A percentile compares a stretch with the other conserved stretches of the same genome.
phyloP scores from a whole-genome alignment of 2,888 invertebrate genomes.

The Antheraea yamamai region DNA sequence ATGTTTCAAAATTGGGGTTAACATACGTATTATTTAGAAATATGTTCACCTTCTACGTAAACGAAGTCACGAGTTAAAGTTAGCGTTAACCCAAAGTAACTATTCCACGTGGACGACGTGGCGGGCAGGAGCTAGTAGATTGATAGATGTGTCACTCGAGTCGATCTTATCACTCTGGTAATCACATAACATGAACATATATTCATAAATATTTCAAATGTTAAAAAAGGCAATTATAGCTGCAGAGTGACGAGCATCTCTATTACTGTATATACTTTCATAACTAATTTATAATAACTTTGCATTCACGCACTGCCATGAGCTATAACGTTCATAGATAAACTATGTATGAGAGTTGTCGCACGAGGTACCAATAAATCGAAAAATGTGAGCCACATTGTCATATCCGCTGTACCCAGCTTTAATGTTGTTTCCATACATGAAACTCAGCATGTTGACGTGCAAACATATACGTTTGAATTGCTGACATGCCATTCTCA shows the following conservation, averaged over 20 bases:
- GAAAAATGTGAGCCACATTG: not conserved
- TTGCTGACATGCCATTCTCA: slow-evolving; percentile 23
- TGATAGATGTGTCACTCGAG: not conserved
- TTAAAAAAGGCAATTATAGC: no score
- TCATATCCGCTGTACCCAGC: slow-evolving; percentile 3
- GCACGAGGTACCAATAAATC: not conserved
- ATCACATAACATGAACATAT: not conserved
- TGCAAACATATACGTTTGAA: slow-evolving; percentile 23
- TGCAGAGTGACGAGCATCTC: no score
- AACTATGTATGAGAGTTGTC: not conserved
- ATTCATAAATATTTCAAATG: no score
- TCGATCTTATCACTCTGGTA: not conserved
- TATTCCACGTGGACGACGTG: no score
- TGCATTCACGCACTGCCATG: not conserved
- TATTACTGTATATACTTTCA: not conserved
- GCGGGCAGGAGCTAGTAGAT: no score
- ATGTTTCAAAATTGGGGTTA: no score
- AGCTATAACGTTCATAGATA: not conserved
- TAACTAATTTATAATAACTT: not conserved
- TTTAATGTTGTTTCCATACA: slow-evolving; percentile 26
- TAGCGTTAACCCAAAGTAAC: no score
- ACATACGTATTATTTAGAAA: no score
- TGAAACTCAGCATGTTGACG: slow-evolving; percentile 18
- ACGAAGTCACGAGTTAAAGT: no score
- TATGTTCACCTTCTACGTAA: no score